Base-by-base conservation (phyloP, 1,140 invertebrate species). In the Contarinia nasturtii region DNA sequence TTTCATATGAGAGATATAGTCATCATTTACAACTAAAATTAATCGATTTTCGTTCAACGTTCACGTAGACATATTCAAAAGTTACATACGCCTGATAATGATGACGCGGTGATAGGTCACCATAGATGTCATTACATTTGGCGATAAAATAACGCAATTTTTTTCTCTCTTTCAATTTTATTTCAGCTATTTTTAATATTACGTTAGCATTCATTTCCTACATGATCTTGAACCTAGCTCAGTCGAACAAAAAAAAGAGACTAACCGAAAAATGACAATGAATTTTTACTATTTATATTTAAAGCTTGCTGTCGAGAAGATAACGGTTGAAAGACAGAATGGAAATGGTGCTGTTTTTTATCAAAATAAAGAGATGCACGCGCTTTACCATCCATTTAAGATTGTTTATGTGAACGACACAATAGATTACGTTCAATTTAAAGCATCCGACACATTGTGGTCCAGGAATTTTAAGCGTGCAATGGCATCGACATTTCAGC, bases 401-500 rank as follows among this genome's bases (percentile, higher is more conserved):
- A 59, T 63, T 11, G 52, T 55, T 7, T 51, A 63, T 1, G 59
- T 54, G 2, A 44, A 46, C 15, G 54, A 63, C 14, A 57, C 57
- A 2, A 53, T 52, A 14, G 58, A 61, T 44, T 58, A 63, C 52
- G 47, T 63, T 48, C 50, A 59, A 14, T 63, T 63, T 45, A 63
- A 63, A 48, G 68, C 67, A 50, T 52, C 54, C 20, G 75, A 76
- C 49, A 65, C 72, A 2, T 55, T 66, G n/a, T 80, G 77, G 77
- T 67, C 72, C 0, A 70, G 67, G n/a, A 80, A 80, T 55, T 72
- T 79, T 46, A 79, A 80, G 56, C 61, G 75, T 34, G 76, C 74
- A 5, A 68, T 80, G 19, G 72, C 73, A 11, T 69, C 73, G 34
- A 71, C 74, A 50, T 69, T 79, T 27, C 76, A 79, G 55, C 56